Conservation (phyloP, 1,140 invertebrate genomes). For the Brachionus paranguensis region DNA sequence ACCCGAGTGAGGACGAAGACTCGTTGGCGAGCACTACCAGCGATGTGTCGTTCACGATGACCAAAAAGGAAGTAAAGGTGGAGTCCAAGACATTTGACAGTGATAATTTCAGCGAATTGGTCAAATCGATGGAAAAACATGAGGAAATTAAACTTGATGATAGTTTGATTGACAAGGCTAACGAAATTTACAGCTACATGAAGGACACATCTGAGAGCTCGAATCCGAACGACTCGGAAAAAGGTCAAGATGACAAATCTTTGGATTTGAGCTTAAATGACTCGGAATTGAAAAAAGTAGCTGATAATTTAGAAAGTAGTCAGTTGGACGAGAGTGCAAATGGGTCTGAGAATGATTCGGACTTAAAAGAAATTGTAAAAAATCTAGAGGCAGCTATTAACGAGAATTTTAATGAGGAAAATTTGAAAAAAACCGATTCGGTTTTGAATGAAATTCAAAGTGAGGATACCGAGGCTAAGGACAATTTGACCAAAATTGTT, state of each 20-base stretch:
- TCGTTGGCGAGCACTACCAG: background rate
- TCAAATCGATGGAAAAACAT: background rate
- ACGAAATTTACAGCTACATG: background rate
- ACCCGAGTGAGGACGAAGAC: background rate
- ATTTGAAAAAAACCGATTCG: background rate
- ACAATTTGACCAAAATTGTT: background rate
- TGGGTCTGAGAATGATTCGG: background rate
- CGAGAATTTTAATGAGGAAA: background rate
- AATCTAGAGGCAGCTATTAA: constrained; percentile 8
- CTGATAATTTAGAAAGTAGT: background rate
- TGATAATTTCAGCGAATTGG: background rate
- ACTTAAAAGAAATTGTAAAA: background rate
- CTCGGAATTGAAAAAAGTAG: background rate
- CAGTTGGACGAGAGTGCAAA: background rate
- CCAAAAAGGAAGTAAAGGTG: background rate
- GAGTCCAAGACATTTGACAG: background rate
- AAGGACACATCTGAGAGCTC: background rate
- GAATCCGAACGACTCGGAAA: background rate
- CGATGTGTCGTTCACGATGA: background rate
- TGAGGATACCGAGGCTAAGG: background rate
- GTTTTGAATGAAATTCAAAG: background rate
- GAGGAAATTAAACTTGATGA: background rate
- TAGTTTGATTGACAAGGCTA: background rate
- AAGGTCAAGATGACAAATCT: background rate
- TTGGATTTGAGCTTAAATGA: constrained; percentile 1